Evolutionary conservation across 2,113 vertebrate genomes (phyloP).

Genomic region (Apistogramma diplotaenia): DNA sequence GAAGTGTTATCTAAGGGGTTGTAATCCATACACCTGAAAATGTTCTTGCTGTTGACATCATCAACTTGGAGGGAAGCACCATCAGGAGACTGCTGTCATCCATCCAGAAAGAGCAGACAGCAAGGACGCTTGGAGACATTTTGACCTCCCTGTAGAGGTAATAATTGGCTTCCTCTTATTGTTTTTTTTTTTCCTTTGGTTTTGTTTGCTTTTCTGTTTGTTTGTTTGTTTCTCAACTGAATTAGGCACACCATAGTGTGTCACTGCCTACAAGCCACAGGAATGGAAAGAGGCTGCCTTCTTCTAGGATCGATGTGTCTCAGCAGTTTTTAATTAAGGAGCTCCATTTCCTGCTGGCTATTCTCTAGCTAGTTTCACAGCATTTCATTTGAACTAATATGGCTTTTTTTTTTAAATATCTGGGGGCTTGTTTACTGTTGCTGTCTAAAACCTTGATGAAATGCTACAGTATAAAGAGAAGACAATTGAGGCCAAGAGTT

Average conservation of each 20-base stretch:
- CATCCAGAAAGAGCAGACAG: not conserved
- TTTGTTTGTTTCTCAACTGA: slow-evolving; percentile 23
- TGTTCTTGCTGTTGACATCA: not conserved
- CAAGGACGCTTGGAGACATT: not conserved
- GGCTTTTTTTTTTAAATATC: slow-evolving; percentile 25
- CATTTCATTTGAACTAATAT: slow-evolving; percentile 43
- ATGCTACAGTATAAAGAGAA: not conserved
- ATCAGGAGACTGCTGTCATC: not conserved
- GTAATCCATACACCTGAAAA: not conserved
- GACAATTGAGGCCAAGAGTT: not conserved
- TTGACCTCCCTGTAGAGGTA: slow-evolving; percentile 18
- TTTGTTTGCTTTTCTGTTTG: too few relatives aligned
- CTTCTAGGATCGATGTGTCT: slow-evolving; percentile 61
- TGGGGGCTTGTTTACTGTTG: slow-evolving; percentile 19
- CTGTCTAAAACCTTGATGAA: slow-evolving; percentile 4
- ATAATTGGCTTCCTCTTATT: slow-evolving; percentile 24
- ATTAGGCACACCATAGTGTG: slow-evolving; percentile 13
- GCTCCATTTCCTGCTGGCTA: slow-evolving; percentile 56
- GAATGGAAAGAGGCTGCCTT: slow-evolving; percentile 38
- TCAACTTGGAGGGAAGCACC: not conserved
- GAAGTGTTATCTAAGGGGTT: not conserved
- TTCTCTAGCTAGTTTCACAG: slow-evolving; percentile 17
- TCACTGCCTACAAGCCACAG: slow-evolving; percentile 23
- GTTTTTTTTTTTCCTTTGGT: slow-evolving; percentile 42
- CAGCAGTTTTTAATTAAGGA: slow-evolving; percentile 80